phyloP scores from a whole-genome alignment of 1,140 invertebrate genomes.

The Rhopalosiphum maidis region DNA sequence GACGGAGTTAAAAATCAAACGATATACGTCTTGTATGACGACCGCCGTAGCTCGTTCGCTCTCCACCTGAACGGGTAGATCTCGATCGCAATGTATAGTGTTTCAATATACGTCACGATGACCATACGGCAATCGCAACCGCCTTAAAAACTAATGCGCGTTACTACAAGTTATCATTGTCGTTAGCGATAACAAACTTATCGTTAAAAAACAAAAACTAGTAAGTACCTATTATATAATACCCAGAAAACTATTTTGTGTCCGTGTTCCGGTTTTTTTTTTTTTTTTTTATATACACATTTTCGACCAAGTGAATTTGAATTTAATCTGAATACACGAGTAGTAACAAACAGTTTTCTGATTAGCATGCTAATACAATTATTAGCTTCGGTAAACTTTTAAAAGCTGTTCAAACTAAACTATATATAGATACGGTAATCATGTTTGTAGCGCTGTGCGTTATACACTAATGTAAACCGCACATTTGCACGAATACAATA shows the following conservation, averaged over 20 bases:
- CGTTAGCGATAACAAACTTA: too few relatives aligned
- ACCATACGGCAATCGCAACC: not conserved
- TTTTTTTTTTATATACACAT: too few relatives aligned
- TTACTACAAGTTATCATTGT: too few relatives aligned
- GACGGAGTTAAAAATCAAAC: not conserved
- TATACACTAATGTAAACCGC: not conserved
- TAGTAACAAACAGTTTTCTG: not conserved
- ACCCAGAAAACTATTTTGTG: too few relatives aligned
- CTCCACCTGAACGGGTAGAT: too few relatives aligned
- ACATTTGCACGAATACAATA: not conserved
- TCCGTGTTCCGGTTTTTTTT: not conserved
- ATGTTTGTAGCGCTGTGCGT: not conserved
- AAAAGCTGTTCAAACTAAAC: not conserved
- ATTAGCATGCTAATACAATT: not conserved
- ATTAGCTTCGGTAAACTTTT: not conserved
- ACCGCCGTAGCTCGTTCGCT: too few relatives aligned
- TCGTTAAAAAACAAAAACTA: too few relatives aligned
- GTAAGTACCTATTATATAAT: too few relatives aligned
- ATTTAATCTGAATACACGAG: not conserved
- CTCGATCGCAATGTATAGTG: not conserved
- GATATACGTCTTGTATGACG: not conserved
- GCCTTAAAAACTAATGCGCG: not conserved
- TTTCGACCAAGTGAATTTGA: not conserved
- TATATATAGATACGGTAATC: not conserved
- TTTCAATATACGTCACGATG: not conserved